Evolutionary conservation across 2,888 invertebrate genomes (phyloP), one percentile per base, ranked within the genome.

Genomic region (Pristionchus entomophagus): DNA sequence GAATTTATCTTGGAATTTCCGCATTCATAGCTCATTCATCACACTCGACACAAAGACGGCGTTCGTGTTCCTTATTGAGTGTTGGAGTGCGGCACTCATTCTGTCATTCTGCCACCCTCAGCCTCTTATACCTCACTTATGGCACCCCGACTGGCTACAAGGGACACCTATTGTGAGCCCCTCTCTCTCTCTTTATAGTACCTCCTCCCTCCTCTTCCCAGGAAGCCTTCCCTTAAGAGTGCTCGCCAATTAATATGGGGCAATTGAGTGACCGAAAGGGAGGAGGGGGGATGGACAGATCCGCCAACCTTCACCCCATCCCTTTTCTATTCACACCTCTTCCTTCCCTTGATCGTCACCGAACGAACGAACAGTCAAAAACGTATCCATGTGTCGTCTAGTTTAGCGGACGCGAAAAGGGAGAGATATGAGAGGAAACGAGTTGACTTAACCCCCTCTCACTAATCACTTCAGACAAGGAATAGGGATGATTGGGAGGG

Each of bases 221-320:
- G 53, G 41, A 82, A 59, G 56, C 35, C 38, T 26, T 45, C 56
- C 82, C 29, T 53, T 82, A 53, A 59, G 82, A 59, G 45, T 38
- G 45, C 56, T 59, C 41, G 38, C 83, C 83, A 83, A 84, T 84
- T 84, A 84, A 84, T 84, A 84, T 49, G 83, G 83, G 53, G 29
- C 83, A 84, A 84, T 84, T 84, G 83, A 84, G 83, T 65, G 83
- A 32, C 65, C 83, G 83, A 84, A 62, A 65, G 65, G 82, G 49
- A n/a, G 22, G 26, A 32, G 53, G 45, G 22, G 26, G 53, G 53
- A 41, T n/a, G n/a, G 51, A 26, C 82, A 59, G 59, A 59, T 77
- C n/a, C n/a, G n/a, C 38, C 73, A 73, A 73, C 73, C 73, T 73
- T 73, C 73, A 73, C 73, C 73, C 45, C 82, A 59, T 82, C 59